These are phyloP conservation scores for Characodon lateralis DNA, from an alignment of 2,797 vertebrate species.

Conservation along the genomic window DNA sequence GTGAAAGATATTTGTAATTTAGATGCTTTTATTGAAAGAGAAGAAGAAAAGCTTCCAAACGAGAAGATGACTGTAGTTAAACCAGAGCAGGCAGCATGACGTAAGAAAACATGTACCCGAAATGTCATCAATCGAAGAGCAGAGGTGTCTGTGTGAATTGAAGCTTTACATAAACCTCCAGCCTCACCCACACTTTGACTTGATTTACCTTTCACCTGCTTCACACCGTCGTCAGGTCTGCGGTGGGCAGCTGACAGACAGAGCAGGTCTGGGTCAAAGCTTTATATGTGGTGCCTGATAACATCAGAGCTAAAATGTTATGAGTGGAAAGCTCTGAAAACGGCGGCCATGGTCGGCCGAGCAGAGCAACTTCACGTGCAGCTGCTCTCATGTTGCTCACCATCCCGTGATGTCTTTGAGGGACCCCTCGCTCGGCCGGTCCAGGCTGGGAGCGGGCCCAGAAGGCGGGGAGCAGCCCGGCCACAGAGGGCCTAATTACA, in stretches of 20 bases:
- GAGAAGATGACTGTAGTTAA: slow-evolving; percentile 1
- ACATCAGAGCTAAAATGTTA: neutral
- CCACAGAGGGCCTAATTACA: slow-evolving; percentile 78
- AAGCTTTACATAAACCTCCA: slow-evolving; percentile 13
- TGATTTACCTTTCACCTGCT: slow-evolving; percentile 27
- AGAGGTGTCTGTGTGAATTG: neutral
- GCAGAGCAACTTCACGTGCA: neutral
- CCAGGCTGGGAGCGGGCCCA: slow-evolving; percentile 44
- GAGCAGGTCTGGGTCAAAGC: slow-evolving; percentile 15
- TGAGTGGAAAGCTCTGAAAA: neutral
- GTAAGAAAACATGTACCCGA: neutral
- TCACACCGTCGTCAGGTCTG: slow-evolving; percentile 7
- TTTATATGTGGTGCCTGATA: neutral
- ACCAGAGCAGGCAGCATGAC: neutral
- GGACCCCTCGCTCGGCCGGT: slow-evolving; percentile 41
- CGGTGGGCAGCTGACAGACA: slow-evolving; percentile 15
- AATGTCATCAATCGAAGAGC: neutral
- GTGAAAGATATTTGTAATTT: neutral
- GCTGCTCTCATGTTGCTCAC: slow-evolving; percentile 39
- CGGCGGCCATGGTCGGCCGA: too few relatives aligned
- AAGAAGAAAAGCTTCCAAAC: neutral
- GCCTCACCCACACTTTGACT: slow-evolving; percentile 13
- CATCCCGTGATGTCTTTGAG: slow-evolving; percentile 46
- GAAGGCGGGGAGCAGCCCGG: slow-evolving; percentile 56
- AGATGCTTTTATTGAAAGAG: neutral